Percentiles rank a stretch among this genome's conserved stretches.
Conservation (phyloP, 2,888 invertebrate genomes). For the Hypomecis atomaria region DNA sequence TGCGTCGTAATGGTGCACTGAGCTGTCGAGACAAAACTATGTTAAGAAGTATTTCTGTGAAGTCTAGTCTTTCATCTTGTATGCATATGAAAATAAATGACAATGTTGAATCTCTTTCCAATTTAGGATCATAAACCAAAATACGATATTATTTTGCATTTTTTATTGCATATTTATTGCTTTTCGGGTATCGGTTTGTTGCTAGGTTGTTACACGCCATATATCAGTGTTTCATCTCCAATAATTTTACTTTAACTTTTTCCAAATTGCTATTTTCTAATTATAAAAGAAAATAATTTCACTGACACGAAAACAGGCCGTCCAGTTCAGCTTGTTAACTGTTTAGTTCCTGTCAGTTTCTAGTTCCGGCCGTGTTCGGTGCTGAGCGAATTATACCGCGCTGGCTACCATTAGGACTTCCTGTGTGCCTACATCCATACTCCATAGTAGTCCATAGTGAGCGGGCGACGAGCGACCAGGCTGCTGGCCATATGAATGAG, state of each 20-base stretch:
- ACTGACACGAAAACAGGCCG: slow-evolving; percentile 39
- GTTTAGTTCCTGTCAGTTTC: slow-evolving; percentile 72
- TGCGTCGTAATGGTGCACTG: slow-evolving; percentile 52
- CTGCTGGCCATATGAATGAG: slow-evolving; percentile 70
- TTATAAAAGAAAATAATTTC: no score
- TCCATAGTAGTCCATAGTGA: slow-evolving; percentile 52
- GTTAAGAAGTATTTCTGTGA: slow-evolving; percentile 12
- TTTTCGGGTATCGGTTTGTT: no score
- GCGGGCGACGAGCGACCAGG: slow-evolving; percentile 63
- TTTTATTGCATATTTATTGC: no score
- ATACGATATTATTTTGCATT: no score
- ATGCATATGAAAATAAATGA: no score
- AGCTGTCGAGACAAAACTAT: slow-evolving; percentile 36
- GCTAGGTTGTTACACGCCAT: no score
- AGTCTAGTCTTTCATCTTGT: background rate
- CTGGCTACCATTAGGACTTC: slow-evolving; percentile 73
- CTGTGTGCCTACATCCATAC: slow-evolving; percentile 58
- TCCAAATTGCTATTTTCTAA: background rate
- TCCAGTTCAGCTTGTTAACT: slow-evolving; percentile 60
- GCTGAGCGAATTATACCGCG: slow-evolving; percentile 54
- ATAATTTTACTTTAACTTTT: background rate
- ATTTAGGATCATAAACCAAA: no score
- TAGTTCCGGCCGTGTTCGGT: slow-evolving; percentile 66
- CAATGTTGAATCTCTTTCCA: no score
- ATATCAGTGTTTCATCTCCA: background rate